Percentiles rank a stretch among this genome's conserved stretches.
phyloP scores from a whole-genome alignment of 1,140 invertebrate genomes.

The Thalassaphorura encarpata region DNA sequence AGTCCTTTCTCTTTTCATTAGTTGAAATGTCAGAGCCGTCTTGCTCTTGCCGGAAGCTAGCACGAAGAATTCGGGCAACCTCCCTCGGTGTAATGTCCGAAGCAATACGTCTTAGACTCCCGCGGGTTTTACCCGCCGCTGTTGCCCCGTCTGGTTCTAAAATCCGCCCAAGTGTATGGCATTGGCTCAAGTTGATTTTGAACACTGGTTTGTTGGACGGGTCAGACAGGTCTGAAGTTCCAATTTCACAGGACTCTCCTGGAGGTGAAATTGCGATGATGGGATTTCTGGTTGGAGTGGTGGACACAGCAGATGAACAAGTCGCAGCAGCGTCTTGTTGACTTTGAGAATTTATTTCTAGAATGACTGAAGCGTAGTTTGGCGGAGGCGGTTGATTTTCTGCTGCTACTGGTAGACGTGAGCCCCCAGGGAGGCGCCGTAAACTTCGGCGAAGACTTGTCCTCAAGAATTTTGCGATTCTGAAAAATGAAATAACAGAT shows the following conservation, averaged over 20 bases:
- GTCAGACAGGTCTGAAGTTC: neutral
- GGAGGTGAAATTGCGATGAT: neutral
- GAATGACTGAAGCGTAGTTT: conserved; percentile 51
- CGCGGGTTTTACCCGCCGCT: neutral
- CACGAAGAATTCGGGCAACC: conserved; percentile 29
- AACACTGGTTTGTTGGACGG: too few species aligned
- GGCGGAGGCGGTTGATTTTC: conserved; percentile 43
- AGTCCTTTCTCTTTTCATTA: too few species aligned
- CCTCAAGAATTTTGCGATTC: conserved; percentile 64
- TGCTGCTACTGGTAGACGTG: conserved; percentile 32
- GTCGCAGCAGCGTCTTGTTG: neutral
- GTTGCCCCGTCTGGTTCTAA: neutral
- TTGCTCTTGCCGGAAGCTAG: conserved; percentile 21
- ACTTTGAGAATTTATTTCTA: conserved; percentile 43
- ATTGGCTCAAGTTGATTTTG: too few species aligned
- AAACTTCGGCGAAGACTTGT: conserved; percentile 71
- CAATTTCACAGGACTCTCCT: neutral
- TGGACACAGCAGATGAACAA: neutral
- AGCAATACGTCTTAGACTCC: conserved; percentile 21
- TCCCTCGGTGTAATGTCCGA: conserved; percentile 29
- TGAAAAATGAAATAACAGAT: conserved; percentile 31
- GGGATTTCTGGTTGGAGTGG: neutral
- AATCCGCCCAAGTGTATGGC: too few species aligned
- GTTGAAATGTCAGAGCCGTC: neutral
- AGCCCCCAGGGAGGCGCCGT: conserved; percentile 49